A percentile compares a stretch with the other conserved stretches of the same genome.
phyloP scores from a whole-genome alignment of 2,113 vertebrate genomes.

The Rhadina sibilatrix region DNA sequence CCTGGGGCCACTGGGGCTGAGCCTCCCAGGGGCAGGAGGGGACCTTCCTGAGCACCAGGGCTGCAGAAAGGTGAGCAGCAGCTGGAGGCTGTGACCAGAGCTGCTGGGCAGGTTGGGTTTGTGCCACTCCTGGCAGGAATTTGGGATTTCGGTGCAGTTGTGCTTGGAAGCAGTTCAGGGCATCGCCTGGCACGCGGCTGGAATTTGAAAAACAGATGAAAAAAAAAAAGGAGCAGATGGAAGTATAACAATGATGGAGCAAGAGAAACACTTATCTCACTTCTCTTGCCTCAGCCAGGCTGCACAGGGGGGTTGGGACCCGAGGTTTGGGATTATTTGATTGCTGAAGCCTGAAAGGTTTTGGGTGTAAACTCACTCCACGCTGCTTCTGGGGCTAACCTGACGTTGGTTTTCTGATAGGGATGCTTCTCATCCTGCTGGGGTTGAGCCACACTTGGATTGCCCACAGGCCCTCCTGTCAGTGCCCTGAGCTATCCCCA shows the following conservation, averaged over 20 bases:
- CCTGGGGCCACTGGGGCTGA: not conserved
- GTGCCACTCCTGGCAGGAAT: not conserved
- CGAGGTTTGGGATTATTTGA: not conserved
- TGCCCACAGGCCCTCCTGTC: not conserved
- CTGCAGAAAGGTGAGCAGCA: accelerated
- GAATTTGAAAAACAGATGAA: conserved; percentile 8
- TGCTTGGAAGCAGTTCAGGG: conserved; percentile 5
- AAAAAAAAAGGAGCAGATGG: not conserved
- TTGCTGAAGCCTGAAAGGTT: not conserved
- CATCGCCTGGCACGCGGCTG: not conserved
- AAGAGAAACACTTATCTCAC: conserved; percentile 59
- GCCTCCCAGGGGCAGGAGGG: not conserved
- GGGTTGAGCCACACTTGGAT: not conserved
- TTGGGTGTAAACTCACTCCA: not conserved
- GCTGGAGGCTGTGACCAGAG: not conserved
- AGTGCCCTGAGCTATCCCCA: not conserved
- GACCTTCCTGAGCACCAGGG: not conserved
- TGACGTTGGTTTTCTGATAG: not conserved
- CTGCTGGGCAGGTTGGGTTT: not conserved
- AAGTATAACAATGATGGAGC: conserved; percentile 8
- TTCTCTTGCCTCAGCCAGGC: not conserved
- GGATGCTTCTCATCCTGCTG: not conserved
- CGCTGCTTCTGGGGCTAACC: not conserved
- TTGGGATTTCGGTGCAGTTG: not conserved
- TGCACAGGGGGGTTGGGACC: not conserved